Evolutionary conservation across 2,888 invertebrate species (phyloP).

Genomic region (Chromoteleia sp.): DNA sequence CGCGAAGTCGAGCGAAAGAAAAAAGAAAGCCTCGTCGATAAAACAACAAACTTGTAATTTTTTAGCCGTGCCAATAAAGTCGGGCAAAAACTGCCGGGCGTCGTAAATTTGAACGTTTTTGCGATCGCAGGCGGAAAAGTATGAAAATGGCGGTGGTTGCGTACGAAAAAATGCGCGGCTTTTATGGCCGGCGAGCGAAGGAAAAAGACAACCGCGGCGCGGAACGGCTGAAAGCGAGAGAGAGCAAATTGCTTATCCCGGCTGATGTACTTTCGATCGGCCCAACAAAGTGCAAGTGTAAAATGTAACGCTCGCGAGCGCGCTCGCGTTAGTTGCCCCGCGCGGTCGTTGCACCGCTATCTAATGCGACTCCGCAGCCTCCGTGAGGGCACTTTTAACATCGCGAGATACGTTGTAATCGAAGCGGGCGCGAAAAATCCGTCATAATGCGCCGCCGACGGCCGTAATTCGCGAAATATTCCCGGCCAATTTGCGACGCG

Average conservation of each 20-base stretch:
- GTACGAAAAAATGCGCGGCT: slow-evolving; percentile 29
- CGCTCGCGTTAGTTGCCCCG: slow-evolving; percentile 54
- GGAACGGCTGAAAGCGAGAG: slow-evolving; percentile 24
- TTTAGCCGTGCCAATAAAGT: slow-evolving; percentile 31
- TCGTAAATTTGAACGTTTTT: slow-evolving; percentile 54
- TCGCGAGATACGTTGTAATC: slow-evolving; percentile 34
- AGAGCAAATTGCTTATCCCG: slow-evolving; percentile 60
- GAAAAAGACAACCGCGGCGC: slow-evolving; percentile 35
- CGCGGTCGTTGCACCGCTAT: slow-evolving; percentile 68
- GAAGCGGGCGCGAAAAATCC: slow-evolving; percentile 48
- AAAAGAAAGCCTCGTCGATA: neutral
- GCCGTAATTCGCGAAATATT: slow-evolving; percentile 31
- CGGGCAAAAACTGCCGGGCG: slow-evolving; percentile 24
- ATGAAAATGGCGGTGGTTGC: slow-evolving; percentile 52
- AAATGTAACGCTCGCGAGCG: slow-evolving; percentile 64
- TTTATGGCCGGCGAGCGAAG: slow-evolving; percentile 44
- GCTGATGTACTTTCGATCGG: slow-evolving; percentile 66
- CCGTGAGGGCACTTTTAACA: slow-evolving; percentile 39
- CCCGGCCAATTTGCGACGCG: slow-evolving; percentile 34
- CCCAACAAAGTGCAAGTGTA: slow-evolving; percentile 65
- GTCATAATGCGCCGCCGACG: slow-evolving; percentile 11
- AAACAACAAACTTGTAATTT: slow-evolving; percentile 15
- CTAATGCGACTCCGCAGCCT: slow-evolving; percentile 51
- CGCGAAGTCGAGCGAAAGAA: no score
- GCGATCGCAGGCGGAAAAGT: slow-evolving; percentile 40